phyloP scores from a whole-genome alignment of 2,888 invertebrate species.

The Eremobia ochroleuca region DNA sequence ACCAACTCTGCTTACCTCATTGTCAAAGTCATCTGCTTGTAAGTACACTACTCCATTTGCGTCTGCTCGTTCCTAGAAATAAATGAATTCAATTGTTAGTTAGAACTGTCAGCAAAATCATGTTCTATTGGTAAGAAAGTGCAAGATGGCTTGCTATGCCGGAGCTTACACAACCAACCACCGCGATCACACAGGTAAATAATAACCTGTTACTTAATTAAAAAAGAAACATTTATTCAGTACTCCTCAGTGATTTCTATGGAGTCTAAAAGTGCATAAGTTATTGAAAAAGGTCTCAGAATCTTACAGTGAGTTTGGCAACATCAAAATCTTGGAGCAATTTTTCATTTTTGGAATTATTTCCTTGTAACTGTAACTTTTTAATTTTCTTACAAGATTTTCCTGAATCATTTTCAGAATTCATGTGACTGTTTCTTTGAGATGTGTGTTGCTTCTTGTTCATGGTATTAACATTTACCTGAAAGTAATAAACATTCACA shows the following conservation, averaged over 20 bases:
- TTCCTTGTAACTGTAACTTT: slow-evolving; percentile 1
- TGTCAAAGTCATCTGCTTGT: slow-evolving; percentile 30
- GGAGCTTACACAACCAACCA: background rate
- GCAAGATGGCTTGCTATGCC: background rate
- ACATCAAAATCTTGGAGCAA: slow-evolving; percentile 11
- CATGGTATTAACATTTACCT: slow-evolving; percentile 13
- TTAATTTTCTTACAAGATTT: slow-evolving; percentile 12
- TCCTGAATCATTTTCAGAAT: background rate
- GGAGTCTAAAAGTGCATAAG: background rate
- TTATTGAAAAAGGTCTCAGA: background rate
- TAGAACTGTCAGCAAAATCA: background rate
- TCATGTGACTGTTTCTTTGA: slow-evolving; percentile 13
- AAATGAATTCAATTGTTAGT: background rate
- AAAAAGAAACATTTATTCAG: background rate
- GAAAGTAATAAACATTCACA: slow-evolving; percentile 14
- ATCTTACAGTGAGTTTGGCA: slow-evolving; percentile 16
- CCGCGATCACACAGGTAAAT: background rate
- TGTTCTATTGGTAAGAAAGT: background rate
- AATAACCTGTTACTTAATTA: background rate
- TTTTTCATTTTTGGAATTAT: background rate
- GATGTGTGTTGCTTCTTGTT: slow-evolving; percentile 1
- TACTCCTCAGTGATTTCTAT: background rate
- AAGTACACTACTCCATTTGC: slow-evolving; percentile 20
- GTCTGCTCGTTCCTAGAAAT: slow-evolving; percentile 18
- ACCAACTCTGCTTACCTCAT: slow-evolving; percentile 10